phyloP scores from a whole-genome alignment of 2,888 invertebrate genomes.

The Apamea sordens region DNA sequence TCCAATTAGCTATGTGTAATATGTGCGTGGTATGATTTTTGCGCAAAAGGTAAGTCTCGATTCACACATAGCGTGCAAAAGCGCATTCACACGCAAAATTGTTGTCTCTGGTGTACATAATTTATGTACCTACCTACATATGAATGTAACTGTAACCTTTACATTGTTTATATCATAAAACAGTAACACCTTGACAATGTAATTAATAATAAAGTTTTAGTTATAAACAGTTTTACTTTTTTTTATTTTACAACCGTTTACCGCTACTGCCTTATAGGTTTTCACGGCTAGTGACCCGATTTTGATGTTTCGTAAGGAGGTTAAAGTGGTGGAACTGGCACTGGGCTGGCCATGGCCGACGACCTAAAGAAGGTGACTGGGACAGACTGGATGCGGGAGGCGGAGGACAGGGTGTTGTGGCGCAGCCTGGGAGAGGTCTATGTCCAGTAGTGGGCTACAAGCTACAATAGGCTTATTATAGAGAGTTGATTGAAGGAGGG shows the following conservation, averaged over 20 bases:
- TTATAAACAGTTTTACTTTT: neutral
- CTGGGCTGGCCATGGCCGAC: too few relatives aligned
- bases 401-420: too few relatives aligned
- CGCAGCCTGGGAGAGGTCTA: too few relatives aligned
- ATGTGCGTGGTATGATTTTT: neutral
- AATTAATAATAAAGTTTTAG: slow-evolving; percentile 33
- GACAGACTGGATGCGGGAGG: too few relatives aligned
- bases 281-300: neutral
- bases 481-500: neutral
- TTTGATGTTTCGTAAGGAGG: neutral
- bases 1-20: neutral
- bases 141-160: neutral
- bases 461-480: too few relatives aligned
- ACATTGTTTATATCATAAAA: neutral
- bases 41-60: neutral
- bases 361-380: too few relatives aligned
- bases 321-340: neutral
- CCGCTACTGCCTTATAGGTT: neutral
- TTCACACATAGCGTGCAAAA: neutral
- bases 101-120: neutral
- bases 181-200: neutral
- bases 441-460: too few relatives aligned
- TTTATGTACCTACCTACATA: neutral
- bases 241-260: neutral
- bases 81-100: neutral